Base-by-base conservation (phyloP, 2,888 invertebrate genomes). In the Luperina testacea region DNA sequence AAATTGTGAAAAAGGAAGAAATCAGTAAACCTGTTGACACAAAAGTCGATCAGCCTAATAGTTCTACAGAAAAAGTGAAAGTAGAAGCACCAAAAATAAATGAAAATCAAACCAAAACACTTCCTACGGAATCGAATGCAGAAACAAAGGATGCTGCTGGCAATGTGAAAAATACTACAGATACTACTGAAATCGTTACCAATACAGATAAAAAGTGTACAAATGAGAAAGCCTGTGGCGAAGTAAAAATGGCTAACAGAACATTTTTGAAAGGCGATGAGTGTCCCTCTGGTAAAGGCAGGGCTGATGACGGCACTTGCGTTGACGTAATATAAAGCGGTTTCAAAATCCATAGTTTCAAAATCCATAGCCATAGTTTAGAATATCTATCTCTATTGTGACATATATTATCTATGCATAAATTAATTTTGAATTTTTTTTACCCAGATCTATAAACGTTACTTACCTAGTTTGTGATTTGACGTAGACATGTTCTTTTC, bases 221-320 rank as follows among this genome's bases (percentile, higher is more conserved):
- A 42, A 67, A 85, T 61, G 45, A 0, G 0, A 78, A 78, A 53
- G 0, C 15, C 0, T 77, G 84, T 74, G 61, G 5, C 1, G 51
- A 72, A 42, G 8, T 53, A 1, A 38, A n/a, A 20, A 0, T 38
- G 5, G 20, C 1, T 1, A 48, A 7, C 13, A 77, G 48, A 20
- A 24, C 65, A 11, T 57, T n/a, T 51, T 45, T 87, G 0, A 74
- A 65, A n/a, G 85, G 70, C 4, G 79, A 81, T 68, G 78, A 70
- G 2, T 88, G 88, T 57, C 79, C 78, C 5, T 1, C 9, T 0
- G 81, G 79, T 1, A 81, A 78, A 15, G 9, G 5, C 4, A 74
- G 79, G n/a, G 83, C 82, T 17, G 80, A 81, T 73, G 82, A 88
- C 69, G 77, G 75, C 0, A 85, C 76, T 13, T 88, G 87, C n/a